A percentile compares a stretch with the other conserved stretches of the same genome.
These are phyloP conservation scores for Dicroscelio sp. DNA, from an alignment of 2,888 invertebrate species.

Conservation along the genomic window DNA sequence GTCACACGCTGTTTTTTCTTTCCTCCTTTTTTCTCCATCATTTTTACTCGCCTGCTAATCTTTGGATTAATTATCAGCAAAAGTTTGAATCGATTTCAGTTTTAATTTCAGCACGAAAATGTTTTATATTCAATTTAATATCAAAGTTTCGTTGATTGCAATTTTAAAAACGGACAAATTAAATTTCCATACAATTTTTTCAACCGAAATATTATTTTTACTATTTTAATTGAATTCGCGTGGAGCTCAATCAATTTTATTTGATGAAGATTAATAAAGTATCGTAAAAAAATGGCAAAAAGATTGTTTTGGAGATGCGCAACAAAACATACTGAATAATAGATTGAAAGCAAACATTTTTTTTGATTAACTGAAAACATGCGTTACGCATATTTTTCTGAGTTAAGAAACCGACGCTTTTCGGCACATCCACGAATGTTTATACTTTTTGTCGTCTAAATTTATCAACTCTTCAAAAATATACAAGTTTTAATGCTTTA, in stretches of 20 bases:
- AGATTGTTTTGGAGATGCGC: slow-evolving; percentile 2
- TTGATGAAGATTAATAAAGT: slow-evolving; percentile 42
- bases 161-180: slow-evolving; percentile 33
- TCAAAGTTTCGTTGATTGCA: no score
- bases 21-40: background rate
- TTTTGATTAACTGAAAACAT: slow-evolving; percentile 14
- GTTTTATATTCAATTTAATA: slow-evolving; percentile 58
- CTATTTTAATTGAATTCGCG: slow-evolving; percentile 50
- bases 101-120: slow-evolving; percentile 29
- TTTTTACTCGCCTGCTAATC: slow-evolving; percentile 32
- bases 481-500: no score
- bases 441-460: no score
- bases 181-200: slow-evolving; percentile 57
- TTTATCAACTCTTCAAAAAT: no score
- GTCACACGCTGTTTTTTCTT: slow-evolving; percentile 21
- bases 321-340: slow-evolving; percentile 9
- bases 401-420: no score
- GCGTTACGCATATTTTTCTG: no score
- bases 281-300: background rate
- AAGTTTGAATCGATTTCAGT: slow-evolving; percentile 38
- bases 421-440: no score
- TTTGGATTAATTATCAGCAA: slow-evolving; percentile 53
- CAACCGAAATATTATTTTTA: slow-evolving; percentile 56
- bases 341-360: slow-evolving; percentile 8
- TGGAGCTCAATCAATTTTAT: slow-evolving; percentile 26